A percentile compares a stretch with the other conserved stretches of the same genome.
These are phyloP conservation scores for Pseudococcus viburni DNA, from an alignment of 2,888 invertebrate species.

Conservation along the genomic window DNA sequence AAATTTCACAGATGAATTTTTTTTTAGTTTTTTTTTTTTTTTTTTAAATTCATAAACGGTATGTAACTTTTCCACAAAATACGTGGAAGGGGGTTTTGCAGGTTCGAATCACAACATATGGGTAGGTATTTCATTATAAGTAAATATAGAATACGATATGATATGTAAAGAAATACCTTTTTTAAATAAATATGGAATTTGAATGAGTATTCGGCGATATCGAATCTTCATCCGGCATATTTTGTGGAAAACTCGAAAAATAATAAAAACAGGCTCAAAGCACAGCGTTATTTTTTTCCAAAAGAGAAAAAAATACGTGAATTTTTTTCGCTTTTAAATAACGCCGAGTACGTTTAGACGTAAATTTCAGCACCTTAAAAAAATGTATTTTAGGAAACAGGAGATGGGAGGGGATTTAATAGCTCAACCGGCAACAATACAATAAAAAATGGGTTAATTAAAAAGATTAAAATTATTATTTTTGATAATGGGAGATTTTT, in stretches of 20 bases:
- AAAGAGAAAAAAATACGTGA: not conserved
- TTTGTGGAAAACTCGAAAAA: not conserved
- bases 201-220: not conserved
- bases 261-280: constrained; percentile 41
- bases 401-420: not conserved
- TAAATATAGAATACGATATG: constrained; percentile 29
- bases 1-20: not conserved
- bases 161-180: constrained; percentile 49
- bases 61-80: constrained; percentile 34
- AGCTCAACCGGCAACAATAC: constrained; percentile 47
- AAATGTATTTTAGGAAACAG: not conserved
- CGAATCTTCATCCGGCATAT: not conserved
- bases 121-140: constrained; percentile 1
- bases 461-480: not conserved
- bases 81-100: not conserved
- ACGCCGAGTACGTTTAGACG: not conserved
- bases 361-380: constrained; percentile 1
- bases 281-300: constrained; percentile 29
- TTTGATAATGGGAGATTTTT: constrained; percentile 22
- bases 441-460: not conserved
- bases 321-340: too few species aligned
- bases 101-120: not conserved
- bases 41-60: constrained; percentile 22
- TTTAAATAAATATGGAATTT: constrained; percentile 23
- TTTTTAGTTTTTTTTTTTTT: not conserved